Percentiles rank a stretch among this genome's conserved stretches.
Conservation (phyloP, 2,797 vertebrate genomes). For the Danio albolineatus region DNA sequence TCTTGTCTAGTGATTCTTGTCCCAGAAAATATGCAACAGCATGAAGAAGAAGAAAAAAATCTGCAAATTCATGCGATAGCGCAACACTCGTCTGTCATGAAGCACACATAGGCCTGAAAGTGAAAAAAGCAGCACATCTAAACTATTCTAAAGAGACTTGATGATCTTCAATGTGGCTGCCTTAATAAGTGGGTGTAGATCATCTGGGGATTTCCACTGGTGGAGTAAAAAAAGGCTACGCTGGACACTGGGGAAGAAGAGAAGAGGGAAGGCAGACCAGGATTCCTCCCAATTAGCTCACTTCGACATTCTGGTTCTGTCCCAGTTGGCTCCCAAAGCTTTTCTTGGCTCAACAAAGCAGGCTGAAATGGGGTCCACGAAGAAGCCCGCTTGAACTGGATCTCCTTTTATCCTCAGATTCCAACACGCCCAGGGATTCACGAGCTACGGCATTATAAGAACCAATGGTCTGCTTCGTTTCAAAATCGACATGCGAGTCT, state of each 20-base stretch:
- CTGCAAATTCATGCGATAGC: conserved; percentile 6
- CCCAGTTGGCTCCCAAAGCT: conserved; percentile 55
- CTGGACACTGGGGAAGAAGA: conserved; percentile 31
- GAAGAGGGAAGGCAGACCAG: conserved; percentile 30
- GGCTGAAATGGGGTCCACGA: conserved; percentile 38
- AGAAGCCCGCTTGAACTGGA: conserved; percentile 26
- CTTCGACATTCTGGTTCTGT: conserved; percentile 55
- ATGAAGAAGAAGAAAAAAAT: not conserved
- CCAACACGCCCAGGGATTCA: conserved; percentile 37
- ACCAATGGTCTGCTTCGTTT: not conserved
- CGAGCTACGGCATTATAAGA: conserved; percentile 5
- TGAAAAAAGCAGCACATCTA: not conserved
- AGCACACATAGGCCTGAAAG: not conserved
- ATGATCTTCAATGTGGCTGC: conserved; percentile 36
- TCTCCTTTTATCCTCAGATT: conserved; percentile 47
- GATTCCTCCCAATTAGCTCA: conserved; percentile 57
- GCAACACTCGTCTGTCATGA: not conserved
- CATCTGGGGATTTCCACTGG: conserved; percentile 47
- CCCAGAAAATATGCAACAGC: conserved; percentile 57
- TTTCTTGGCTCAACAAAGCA: conserved; percentile 54
- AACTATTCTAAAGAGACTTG: conserved; percentile 39
- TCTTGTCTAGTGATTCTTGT: conserved; percentile 68
- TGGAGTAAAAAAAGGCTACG: conserved; percentile 35
- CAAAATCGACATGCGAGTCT: conserved; percentile 9
- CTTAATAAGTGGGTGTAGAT: conserved; percentile 51